Evolutionary conservation across 1,140 invertebrate species (phyloP).

Genomic region (Lordiphosa collinella): DNA sequence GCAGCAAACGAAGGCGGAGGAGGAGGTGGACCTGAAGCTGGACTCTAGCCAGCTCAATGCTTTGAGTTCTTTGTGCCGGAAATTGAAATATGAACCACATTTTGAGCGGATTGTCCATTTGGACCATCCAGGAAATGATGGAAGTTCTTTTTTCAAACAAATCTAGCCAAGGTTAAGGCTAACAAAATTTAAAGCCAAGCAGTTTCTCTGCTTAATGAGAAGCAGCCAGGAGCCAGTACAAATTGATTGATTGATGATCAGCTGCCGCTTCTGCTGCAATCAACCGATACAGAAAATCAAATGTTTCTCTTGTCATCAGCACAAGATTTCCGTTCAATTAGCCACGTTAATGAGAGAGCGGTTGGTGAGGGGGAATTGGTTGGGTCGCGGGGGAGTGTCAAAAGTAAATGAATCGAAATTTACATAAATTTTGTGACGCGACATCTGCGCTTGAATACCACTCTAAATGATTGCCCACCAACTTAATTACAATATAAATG

Average conservation of each 20-base stretch:
- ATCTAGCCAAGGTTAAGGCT: slow-evolving; percentile 18
- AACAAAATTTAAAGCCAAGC: slow-evolving; percentile 19
- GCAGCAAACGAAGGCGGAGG: background rate
- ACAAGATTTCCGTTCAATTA: slow-evolving; percentile 65
- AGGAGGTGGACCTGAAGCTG: background rate
- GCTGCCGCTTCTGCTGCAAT: slow-evolving; percentile 29
- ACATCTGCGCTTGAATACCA: slow-evolving; percentile 33
- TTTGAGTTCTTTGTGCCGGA: slow-evolving; percentile 42
- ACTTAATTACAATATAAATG: slow-evolving; percentile 57
- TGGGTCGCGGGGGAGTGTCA: slow-evolving; percentile 34
- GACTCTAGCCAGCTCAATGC: slow-evolving; percentile 11
- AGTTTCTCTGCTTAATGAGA: slow-evolving; percentile 8
- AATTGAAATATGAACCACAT: slow-evolving; percentile 70
- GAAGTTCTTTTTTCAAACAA: slow-evolving; percentile 34
- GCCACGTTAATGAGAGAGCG: slow-evolving; percentile 44
- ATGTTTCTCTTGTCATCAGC: slow-evolving; percentile 46
- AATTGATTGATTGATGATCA: slow-evolving; percentile 65
- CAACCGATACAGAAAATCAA: slow-evolving; percentile 39
- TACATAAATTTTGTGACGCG: slow-evolving; percentile 59
- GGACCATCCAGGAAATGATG: slow-evolving; percentile 34
- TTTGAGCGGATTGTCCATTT: slow-evolving; percentile 22
- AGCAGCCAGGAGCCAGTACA: slow-evolving; percentile 3
- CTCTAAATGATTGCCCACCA: slow-evolving; percentile 52
- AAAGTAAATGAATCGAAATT: slow-evolving; percentile 71
- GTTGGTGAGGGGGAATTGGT: no score